Evolutionary conservation across 2,797 vertebrate genomes (phyloP).

Genomic region (Acestrorhynchus altus): DNA sequence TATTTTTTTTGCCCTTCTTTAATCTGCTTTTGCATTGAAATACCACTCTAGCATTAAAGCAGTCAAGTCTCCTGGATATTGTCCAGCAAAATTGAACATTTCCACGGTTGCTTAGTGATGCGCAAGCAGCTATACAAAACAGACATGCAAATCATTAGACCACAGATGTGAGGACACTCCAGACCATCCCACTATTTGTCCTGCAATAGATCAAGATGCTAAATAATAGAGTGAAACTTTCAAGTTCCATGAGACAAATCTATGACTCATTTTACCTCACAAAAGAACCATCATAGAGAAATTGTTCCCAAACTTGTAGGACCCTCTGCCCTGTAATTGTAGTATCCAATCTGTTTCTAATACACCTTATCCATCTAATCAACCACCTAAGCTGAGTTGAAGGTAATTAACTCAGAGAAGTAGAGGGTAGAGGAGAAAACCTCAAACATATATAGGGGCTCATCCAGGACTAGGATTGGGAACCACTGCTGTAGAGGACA

Average conservation of each 20-base stretch:
- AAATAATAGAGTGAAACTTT: neutral
- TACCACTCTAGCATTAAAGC: slow-evolving; percentile 67
- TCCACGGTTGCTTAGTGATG: slow-evolving; percentile 70
- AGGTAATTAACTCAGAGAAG: no score
- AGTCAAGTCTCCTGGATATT: slow-evolving; percentile 62
- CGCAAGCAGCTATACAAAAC: slow-evolving; percentile 62
- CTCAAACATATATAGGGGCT: no score
- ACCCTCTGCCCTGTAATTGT: no score
- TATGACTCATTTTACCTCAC: neutral
- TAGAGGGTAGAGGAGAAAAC: no score
- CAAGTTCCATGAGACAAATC: neutral
- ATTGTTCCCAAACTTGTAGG: no score
- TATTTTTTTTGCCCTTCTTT: slow-evolving; percentile 51
- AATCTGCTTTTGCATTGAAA: slow-evolving; percentile 58
- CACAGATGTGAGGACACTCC: neutral
- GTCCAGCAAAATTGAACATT: slow-evolving; percentile 62
- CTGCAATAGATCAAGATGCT: slow-evolving; percentile 1
- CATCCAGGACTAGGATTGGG: no score
- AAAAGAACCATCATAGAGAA: neutral
- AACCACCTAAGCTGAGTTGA: no score
- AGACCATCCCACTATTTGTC: neutral
- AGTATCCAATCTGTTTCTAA: no score
- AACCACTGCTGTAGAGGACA: no score
- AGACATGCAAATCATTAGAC: slow-evolving; percentile 57
- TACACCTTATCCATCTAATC: no score